phyloP scores from a whole-genome alignment of 2,888 invertebrate species.

The Zeuzera pyrina region DNA sequence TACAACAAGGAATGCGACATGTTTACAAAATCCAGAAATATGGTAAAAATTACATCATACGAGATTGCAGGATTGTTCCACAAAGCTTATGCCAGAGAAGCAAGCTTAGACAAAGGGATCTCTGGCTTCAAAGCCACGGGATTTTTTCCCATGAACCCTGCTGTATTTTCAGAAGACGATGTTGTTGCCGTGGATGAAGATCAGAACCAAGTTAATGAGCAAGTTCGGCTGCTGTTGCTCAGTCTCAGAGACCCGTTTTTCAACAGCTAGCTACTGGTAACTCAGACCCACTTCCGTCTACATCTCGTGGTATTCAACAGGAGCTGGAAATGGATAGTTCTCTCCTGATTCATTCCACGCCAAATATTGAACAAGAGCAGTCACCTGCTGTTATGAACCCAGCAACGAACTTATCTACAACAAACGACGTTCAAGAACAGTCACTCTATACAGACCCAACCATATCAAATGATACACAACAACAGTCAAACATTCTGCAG shows the following conservation, averaged over 20 bases:
- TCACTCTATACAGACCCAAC: slow-evolving; percentile 4
- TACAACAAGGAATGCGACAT: slow-evolving; percentile 14
- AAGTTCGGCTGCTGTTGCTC: slow-evolving; percentile 2
- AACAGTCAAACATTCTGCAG: no score
- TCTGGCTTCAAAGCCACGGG: neutral
- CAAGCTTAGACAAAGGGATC: neutral
- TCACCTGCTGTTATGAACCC: slow-evolving; percentile 3
- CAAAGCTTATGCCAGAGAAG: neutral
- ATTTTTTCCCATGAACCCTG: neutral
- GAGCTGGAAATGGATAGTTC: slow-evolving; percentile 4
- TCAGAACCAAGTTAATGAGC: no score
- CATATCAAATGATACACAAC: slow-evolving; percentile 4
- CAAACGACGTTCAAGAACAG: slow-evolving; percentile 4
- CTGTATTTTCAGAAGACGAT: slow-evolving; percentile 1
- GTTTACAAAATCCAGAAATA: slow-evolving; percentile 12
- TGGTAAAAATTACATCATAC: slow-evolving; percentile 7
- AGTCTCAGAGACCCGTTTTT: slow-evolving; percentile 2
- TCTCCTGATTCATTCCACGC: no score
- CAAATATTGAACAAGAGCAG: no score
- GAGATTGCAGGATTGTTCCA: neutral
- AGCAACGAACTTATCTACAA: slow-evolving; percentile 7
- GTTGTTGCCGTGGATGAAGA: no score
- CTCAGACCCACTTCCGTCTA: slow-evolving; percentile 3
- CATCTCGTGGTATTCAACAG: slow-evolving; percentile 5
- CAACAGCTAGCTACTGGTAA: slow-evolving; percentile 3